phyloP scores from a whole-genome alignment of 2,888 invertebrate species.

The Rhingia rostrata region DNA sequence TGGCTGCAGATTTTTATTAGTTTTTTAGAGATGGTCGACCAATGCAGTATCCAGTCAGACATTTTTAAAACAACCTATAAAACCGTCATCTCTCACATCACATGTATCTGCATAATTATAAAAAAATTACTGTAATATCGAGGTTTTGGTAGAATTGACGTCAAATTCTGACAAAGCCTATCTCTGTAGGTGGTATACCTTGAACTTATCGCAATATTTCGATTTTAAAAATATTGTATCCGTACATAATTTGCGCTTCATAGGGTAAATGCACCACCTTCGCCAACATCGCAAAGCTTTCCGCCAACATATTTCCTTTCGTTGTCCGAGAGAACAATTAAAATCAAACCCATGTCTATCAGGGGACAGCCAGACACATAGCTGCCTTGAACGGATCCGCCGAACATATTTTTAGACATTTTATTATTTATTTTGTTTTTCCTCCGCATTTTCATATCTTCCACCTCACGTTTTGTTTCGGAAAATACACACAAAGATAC shows the following conservation, averaged over 20 bases:
- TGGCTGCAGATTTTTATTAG: too few relatives aligned
- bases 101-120: too few relatives aligned
- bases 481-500: not conserved
- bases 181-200: too few relatives aligned
- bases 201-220: too few relatives aligned
- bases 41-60: too few relatives aligned
- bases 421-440: slow-evolving; percentile 41
- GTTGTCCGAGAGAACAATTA: slow-evolving; percentile 34
- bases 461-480: not conserved
- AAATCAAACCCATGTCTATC: slow-evolving; percentile 35
- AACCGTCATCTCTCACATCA: too few relatives aligned
- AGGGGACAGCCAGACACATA: slow-evolving; percentile 39
- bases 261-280: slow-evolving; percentile 5
- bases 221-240: too few relatives aligned
- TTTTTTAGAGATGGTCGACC: too few relatives aligned
- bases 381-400: slow-evolving; percentile 29
- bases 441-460: not conserved
- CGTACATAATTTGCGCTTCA: not conserved
- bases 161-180: too few relatives aligned
- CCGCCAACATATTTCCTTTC: slow-evolving; percentile 1
- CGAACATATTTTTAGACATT: slow-evolving; percentile 40
- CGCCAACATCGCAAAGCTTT: not conserved
- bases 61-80: too few relatives aligned
- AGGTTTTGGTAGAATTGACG: too few relatives aligned
- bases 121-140: too few relatives aligned